Conservation (phyloP, 1,140 invertebrate genomes). For the Camponotus vicinus region DNA sequence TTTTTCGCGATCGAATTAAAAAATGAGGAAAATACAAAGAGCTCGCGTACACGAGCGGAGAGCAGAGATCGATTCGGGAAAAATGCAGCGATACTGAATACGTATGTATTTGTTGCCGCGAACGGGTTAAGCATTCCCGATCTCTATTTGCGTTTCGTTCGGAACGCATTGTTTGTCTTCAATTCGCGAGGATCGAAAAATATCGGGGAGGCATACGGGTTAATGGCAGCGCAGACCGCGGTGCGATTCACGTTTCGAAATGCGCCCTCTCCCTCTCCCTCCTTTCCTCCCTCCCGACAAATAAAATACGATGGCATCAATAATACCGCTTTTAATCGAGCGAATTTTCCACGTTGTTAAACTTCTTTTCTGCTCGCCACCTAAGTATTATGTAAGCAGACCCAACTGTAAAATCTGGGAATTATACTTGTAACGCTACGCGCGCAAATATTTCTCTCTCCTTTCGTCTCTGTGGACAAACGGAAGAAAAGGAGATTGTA, state of each 20-base stretch:
- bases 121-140: slow-evolving; percentile 59
- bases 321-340: slow-evolving; percentile 23
- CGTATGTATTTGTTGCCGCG: slow-evolving; percentile 33
- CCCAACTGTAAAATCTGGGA: not conserved
- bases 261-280: too few species aligned
- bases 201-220: slow-evolving; percentile 60
- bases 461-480: not conserved
- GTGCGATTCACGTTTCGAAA: slow-evolving; percentile 17
- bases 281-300: not conserved
- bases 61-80: not conserved
- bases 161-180: slow-evolving; percentile 63
- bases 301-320: not conserved
- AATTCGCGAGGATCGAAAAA: slow-evolving; percentile 59
- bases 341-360: slow-evolving; percentile 15
- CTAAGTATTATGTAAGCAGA: not conserved
- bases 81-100: slow-evolving; percentile 21
- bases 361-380: slow-evolving; percentile 3
- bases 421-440: not conserved
- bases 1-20: not conserved
- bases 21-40: not conserved
- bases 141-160: slow-evolving; percentile 64
- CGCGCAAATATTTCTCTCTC: not conserved
- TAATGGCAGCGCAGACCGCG: slow-evolving; percentile 44
- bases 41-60: slow-evolving; percentile 12
- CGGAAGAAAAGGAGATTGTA: not conserved